phyloP scores from a whole-genome alignment of 1,140 invertebrate species.

The Aricia agestis region DNA sequence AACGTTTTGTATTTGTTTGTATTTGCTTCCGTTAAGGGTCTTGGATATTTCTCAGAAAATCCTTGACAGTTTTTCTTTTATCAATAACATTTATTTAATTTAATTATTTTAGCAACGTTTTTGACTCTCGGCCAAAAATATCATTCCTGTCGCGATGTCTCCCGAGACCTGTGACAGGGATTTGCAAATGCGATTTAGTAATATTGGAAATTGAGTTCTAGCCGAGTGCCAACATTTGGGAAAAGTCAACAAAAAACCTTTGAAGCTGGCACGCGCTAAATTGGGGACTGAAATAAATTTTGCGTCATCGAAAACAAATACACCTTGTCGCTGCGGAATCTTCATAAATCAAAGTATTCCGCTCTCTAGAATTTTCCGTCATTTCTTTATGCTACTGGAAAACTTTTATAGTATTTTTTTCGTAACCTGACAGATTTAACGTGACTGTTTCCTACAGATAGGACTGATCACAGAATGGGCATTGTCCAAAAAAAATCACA shows the following conservation, averaged over 20 bases:
- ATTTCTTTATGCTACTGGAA: no score
- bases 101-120: not conserved
- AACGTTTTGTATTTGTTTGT: no score
- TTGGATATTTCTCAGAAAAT: no score
- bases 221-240: not conserved
- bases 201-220: not conserved
- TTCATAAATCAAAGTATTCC: not conserved
- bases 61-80: no score
- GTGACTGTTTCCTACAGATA: no score
- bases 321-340: not conserved
- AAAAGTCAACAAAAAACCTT: constrained; percentile 6
- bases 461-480: no score
- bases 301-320: constrained; percentile 8
- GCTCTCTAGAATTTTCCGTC: no score
- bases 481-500: no score
- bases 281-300: constrained; percentile 8
- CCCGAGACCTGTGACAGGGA: not conserved
- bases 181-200: not conserved
- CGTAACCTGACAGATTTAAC: no score
- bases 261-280: not conserved
- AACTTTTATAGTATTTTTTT: no score
- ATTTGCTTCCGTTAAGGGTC: no score
- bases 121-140: not conserved
- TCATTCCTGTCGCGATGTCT: not conserved
- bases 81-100: no score